These are phyloP conservation scores for Horisme vitalbata DNA, from an alignment of 2,888 invertebrate species.

Conservation along the genomic window DNA sequence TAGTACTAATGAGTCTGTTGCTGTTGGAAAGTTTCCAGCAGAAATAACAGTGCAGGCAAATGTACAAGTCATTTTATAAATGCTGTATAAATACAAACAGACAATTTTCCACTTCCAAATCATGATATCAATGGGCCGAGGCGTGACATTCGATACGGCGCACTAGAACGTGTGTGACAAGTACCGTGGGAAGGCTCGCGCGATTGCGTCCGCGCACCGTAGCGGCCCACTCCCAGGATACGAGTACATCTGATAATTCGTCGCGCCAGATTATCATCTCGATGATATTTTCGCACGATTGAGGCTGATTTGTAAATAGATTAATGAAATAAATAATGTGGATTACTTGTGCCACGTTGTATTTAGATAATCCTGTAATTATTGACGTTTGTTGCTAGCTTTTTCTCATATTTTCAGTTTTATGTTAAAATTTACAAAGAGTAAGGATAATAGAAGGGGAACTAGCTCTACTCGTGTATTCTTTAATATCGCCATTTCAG, in stretches of 20 bases:
- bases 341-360: too few relatives aligned
- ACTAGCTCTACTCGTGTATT: too few relatives aligned
- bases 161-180: constrained; percentile 46
- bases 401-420: too few relatives aligned
- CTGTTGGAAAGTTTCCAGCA: constrained; percentile 17
- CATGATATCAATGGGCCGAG: constrained; percentile 36
- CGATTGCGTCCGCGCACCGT: constrained; percentile 33
- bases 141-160: constrained; percentile 69
- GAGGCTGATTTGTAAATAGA: constrained; percentile 38
- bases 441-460: too few relatives aligned
- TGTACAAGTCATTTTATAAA: constrained; percentile 1
- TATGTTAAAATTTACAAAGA: too few relatives aligned
- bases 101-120: constrained; percentile 9
- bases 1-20: constrained; percentile 1
- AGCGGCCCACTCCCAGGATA: constrained; percentile 17
- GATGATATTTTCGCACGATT: constrained; percentile 26
- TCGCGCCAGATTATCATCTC: constrained; percentile 34
- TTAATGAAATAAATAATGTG: background rate
- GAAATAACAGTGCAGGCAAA: constrained; percentile 5
- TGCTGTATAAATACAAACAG: constrained; percentile 2
- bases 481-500: too few relatives aligned
- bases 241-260: constrained; percentile 33
- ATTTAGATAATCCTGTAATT: too few relatives aligned
- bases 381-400: too few relatives aligned
- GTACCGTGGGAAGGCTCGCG: constrained; percentile 19